Conservation (phyloP, 2,113 vertebrate species). For the Promerops cafer region DNA sequence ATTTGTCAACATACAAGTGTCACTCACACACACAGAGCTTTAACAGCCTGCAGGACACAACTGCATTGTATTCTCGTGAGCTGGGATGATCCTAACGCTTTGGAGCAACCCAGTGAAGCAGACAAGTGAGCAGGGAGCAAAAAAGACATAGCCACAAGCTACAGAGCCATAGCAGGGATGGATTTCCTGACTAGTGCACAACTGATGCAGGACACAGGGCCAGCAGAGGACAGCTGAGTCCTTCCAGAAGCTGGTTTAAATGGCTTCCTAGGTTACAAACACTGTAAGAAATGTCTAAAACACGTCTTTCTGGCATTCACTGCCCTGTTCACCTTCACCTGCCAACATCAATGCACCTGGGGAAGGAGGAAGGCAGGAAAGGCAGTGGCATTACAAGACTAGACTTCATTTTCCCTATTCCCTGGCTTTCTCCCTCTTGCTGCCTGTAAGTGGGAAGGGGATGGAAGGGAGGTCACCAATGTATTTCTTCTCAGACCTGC, state of each 20-base stretch:
- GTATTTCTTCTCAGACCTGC: not conserved
- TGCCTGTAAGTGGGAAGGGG: not conserved
- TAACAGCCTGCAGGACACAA: not conserved
- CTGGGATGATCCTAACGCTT: not conserved
- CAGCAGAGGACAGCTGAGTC: not conserved
- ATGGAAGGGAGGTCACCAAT: not conserved
- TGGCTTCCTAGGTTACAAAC: not conserved
- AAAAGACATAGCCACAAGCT: not conserved
- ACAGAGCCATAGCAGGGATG: not conserved
- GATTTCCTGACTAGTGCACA: not conserved
- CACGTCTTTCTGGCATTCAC: not conserved
- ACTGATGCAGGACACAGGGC: not conserved
- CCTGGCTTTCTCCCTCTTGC: not conserved
- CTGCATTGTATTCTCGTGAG: not conserved
- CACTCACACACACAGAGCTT: not conserved
- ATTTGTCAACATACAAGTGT: not conserved
- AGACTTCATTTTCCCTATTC: not conserved
- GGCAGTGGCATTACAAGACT: not conserved
- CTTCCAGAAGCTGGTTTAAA: not conserved
- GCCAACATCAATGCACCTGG: not conserved
- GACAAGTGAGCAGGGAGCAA: not conserved
- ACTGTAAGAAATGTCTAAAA: not conserved
- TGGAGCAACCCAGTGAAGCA: conserved; percentile 1
- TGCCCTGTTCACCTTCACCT: not conserved
- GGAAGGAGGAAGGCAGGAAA: not conserved